Conservation (phyloP, 92 coral and sea anemone species). For the Bergia puertoricense region DNA sequence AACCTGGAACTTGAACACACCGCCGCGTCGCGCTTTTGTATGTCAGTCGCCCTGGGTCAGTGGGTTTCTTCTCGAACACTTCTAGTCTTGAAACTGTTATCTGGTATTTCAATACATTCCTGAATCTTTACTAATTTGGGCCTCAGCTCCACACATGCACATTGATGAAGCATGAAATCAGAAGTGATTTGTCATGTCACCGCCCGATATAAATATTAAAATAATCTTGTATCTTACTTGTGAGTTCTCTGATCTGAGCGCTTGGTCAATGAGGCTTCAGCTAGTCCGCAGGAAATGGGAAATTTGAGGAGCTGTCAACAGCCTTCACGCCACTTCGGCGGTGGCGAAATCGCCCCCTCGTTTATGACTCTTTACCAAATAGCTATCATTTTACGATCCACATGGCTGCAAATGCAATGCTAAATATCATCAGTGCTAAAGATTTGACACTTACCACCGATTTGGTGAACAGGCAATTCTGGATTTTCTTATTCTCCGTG, state of each 20-base stretch:
- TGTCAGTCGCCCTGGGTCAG: background rate
- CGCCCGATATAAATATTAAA: background rate
- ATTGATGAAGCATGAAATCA: background rate
- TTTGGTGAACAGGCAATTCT: background rate
- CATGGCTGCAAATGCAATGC: background rate
- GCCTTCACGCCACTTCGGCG: background rate
- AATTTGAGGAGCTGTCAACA: background rate
- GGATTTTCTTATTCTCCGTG: background rate
- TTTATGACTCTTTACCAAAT: background rate
- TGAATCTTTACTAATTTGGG: background rate
- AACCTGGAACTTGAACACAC: background rate
- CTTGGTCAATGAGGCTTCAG: too few relatives aligned
- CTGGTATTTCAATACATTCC: background rate
- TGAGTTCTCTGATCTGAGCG: too few relatives aligned
- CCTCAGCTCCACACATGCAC: background rate
- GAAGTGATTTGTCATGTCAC: background rate
- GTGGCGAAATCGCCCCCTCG: background rate
- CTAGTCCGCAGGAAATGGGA: background rate
- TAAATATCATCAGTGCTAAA: background rate
- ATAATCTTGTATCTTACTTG: background rate
- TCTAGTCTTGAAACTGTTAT: background rate
- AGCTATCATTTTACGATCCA: background rate
- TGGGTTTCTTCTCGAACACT: background rate
- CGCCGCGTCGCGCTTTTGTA: background rate
- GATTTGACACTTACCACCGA: background rate